Base-by-base conservation (phyloP, 2,113 vertebrate genomes). In the Arvicanthis niloticus region DNA sequence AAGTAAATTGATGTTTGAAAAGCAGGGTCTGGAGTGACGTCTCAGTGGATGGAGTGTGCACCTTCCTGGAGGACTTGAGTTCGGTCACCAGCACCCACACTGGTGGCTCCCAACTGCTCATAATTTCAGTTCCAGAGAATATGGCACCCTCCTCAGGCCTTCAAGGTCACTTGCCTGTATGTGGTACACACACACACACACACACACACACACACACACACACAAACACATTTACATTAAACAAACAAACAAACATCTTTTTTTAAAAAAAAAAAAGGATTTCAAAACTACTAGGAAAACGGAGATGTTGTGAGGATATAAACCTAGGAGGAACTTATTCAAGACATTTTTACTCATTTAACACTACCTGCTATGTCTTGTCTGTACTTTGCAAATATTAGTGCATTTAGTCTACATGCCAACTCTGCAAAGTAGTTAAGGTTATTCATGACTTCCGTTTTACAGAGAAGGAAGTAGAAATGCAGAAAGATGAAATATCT, bases 391-490 rank as follows among this genome's bases (percentile, higher is more conserved):
- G 68, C 8, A 96, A 78, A 84, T 80, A 40, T 24, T 42, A 40
- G 65, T 67, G 88, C 26, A 73, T 48, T 85, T 93, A 91, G 56
- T 53, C 3, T 1, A 70, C 0, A 31, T 15, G 51, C 72, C 17
- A 88, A 26, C 37, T 58, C 65, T 72, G 3, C 58, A 8, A 86
- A 12, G 37, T 70, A 67, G 45, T 29, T 56, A 34, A 19, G 70
- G 24, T 86, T 13, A 81, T 34, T 86, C 3, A 19, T 68, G 42
- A 53, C 42, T 96, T 76, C 21, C n/a, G 73, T 68, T 93, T 91
- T 86, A 29, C 45, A 84, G 42, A 11, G 58, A 48, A 84, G 48
- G 37, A 85, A 84, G 78, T 40, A 34, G 51, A 92, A 93, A 3
- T 31, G 53, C 1, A 45, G 65, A 53, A 16, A 72, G 1, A 58